Evolutionary conservation across 2,113 vertebrate genomes (phyloP).

Genomic region (Sylvilagus bachmani): DNA sequence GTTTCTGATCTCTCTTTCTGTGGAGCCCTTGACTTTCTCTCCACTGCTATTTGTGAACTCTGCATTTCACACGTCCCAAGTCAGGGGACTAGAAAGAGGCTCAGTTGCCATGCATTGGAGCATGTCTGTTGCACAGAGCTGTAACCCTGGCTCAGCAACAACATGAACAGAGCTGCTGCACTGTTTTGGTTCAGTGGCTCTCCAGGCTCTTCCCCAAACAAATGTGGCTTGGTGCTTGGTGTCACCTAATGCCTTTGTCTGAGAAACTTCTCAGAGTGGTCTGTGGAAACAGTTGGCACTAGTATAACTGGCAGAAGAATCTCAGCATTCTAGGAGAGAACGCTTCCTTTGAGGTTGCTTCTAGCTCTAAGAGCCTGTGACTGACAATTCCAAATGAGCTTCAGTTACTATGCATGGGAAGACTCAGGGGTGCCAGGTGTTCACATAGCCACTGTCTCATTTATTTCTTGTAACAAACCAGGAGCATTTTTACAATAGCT

Average conservation of each 20-base stretch:
- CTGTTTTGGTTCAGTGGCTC: not conserved
- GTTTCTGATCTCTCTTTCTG: not conserved
- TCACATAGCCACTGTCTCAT: not conserved
- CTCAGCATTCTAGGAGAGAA: not conserved
- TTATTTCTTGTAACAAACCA: conserved; percentile 14
- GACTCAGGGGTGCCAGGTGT: not conserved
- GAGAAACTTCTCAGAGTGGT: not conserved
- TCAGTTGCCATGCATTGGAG: not conserved
- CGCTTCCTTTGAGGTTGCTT: not conserved
- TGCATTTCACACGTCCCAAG: not conserved
- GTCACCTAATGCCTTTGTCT: not conserved
- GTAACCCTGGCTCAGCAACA: not conserved
- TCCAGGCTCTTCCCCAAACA: not conserved
- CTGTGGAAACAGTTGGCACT: not conserved
- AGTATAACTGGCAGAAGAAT: not conserved
- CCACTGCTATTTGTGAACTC: not conserved
- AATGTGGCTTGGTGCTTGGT: not conserved
- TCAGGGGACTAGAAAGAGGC: not conserved
- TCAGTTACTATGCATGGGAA: not conserved
- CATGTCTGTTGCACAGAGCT: not conserved
- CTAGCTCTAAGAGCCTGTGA: conserved; percentile 11
- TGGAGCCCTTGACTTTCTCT: not conserved
- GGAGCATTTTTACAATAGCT: not conserved
- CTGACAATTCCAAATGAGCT: not conserved
- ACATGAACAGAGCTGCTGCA: not conserved